Base-by-base conservation (phyloP, 2,888 invertebrate species). In the Acrocera orbiculus region DNA sequence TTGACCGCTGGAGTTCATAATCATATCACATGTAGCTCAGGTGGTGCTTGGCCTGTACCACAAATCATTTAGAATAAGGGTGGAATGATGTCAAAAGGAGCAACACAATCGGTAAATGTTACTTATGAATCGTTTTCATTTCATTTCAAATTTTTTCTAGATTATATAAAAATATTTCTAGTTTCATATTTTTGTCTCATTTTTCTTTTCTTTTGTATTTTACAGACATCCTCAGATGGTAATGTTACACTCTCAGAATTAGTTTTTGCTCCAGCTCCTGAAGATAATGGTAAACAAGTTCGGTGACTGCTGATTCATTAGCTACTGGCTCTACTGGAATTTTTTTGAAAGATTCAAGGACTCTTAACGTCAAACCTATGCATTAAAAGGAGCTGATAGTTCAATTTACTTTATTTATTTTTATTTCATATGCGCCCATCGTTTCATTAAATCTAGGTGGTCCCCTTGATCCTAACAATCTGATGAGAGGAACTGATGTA, bases 41-140 rank as follows among this genome's bases (percentile, higher is more conserved):
- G 74, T n/a, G 85, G 85, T 0, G 82, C 82, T 5, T 64, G 81
- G 32, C 83, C 83, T 1, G 73, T 81, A 25, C 81, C 85, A 0
- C 69, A 71, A 33, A 77, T 85, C 39, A 69, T 77, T 4, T 85
- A 83, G 83, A 80, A 77, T 67, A 76, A 75, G 48, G 75, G 67
- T 15, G 73, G 73, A 0, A 66, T 70, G 30, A 61, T 70, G 25
- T 51, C 76, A 35, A 72, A 70, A 46, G 70, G 69, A 26, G 68
- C 73, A 6, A 63, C 69, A 31, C 71, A 74, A 46, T 68, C 69
- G 42, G 74, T 76, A 45, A 23, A 6, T 10, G 10, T 6, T 8
- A n/a, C n/a, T n/a, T n/a, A n/a, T n/a, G n/a, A n/a, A n/a, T n/a
- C n/a, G n/a, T n/a, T n/a, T n/a, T n/a, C n/a, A n/a, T n/a, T n/a